Evolutionary conservation across 2,797 vertebrate species (phyloP).

Genomic region (Crenuchus spilurus): DNA sequence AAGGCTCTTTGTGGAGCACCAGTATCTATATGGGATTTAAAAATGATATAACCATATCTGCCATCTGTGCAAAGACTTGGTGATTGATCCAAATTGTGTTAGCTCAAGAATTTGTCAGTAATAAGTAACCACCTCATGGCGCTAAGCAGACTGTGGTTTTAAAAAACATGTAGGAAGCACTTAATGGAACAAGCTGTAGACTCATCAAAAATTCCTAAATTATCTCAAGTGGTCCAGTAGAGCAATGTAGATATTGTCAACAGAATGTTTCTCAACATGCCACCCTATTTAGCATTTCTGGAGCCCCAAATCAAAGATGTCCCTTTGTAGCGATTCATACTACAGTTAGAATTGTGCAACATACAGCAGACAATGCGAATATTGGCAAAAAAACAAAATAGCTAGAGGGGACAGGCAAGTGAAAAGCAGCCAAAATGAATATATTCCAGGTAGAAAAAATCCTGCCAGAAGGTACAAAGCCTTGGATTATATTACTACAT

Average conservation of each 20-base stretch:
- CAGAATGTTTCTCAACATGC: no score
- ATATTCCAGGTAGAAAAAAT: no score
- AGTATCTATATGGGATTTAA: neutral
- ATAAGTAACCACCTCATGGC: neutral
- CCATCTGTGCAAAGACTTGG: constrained; percentile 4
- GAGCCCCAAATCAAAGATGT: constrained; percentile 13
- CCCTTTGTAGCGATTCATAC: no score
- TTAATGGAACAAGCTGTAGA: neutral
- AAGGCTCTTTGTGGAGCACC: neutral
- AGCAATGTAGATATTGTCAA: neutral
- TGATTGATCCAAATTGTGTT: neutral
- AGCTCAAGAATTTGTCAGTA: neutral
- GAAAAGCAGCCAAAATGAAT: no score
- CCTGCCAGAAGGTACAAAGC: no score
- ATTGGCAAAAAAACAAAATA: no score
- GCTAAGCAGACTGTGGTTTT: neutral
- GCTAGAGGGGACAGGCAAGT: no score
- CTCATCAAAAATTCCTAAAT: neutral
- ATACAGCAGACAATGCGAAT: no score
- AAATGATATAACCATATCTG: neutral
- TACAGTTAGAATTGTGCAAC: no score
- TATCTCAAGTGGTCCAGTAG: neutral
- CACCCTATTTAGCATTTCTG: neutral
- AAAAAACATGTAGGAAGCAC: neutral
- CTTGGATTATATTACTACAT: no score